Percentiles rank a stretch among this genome's conserved stretches.
Conservation (phyloP, 2,113 vertebrate genomes). For the Callospermophilus lateralis region DNA sequence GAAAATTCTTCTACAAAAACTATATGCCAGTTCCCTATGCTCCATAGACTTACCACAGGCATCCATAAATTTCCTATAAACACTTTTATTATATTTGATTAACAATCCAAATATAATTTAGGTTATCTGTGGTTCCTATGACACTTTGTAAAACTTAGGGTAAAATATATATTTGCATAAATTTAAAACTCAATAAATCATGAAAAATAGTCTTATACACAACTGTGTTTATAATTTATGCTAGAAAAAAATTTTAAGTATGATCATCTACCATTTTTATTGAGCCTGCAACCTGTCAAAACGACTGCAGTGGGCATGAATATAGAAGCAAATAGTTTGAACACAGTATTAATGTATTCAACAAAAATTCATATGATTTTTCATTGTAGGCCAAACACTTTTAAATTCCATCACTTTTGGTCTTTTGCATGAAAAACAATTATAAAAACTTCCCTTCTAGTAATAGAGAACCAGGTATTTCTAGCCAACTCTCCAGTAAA, state of each 20-base stretch:
- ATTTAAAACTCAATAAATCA: conserved; percentile 28
- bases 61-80: conserved; percentile 20
- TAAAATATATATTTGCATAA: conserved; percentile 52
- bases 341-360: conserved; percentile 44
- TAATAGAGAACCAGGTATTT: not conserved
- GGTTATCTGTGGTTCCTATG: conserved; percentile 22
- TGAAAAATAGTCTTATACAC: conserved; percentile 28
- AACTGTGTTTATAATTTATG: conserved; percentile 47
- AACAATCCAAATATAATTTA: conserved; percentile 37
- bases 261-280: conserved; percentile 67
- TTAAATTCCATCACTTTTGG: not conserved
- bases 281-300: not conserved
- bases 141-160: conserved; percentile 1
- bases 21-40: not conserved
- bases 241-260: conserved; percentile 48
- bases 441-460: not conserved
- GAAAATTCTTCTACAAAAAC: not conserved
- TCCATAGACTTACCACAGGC: not conserved
- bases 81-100: conserved; percentile 46
- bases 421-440: not conserved
- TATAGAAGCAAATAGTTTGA: conserved; percentile 22
- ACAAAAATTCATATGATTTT: not conserved
- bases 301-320: not conserved
- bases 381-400: not conserved
- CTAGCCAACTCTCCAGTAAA: not conserved